Evolutionary conservation across 2,888 invertebrate species (phyloP).

Genomic region (Drosophila monieri): DNA sequence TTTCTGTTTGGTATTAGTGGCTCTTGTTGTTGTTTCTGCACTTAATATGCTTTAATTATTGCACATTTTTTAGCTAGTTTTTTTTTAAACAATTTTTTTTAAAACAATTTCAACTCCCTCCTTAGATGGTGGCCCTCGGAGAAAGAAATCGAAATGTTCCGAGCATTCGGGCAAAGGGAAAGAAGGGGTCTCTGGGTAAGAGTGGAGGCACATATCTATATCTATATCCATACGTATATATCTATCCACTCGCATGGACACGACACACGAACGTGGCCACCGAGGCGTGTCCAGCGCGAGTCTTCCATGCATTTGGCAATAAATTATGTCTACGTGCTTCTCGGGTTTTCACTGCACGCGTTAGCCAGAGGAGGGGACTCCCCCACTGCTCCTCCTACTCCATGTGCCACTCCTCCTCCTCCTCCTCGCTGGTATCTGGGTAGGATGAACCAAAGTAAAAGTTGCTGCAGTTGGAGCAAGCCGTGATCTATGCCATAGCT

Average conservation of each 20-base stretch:
- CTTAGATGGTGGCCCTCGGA: conserved; percentile 7
- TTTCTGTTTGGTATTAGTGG: conserved; percentile 13
- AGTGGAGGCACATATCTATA: conserved; percentile 3
- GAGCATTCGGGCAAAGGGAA: background rate
- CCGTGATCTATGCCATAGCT: conserved; percentile 27
- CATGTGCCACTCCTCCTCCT: background rate
- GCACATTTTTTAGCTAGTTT: conserved; percentile 41
- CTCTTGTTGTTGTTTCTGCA: conserved; percentile 27
- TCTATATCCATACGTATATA: conserved; percentile 18
- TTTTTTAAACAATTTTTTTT: conserved; percentile 14
- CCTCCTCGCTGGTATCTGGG: background rate
- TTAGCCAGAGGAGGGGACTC: conserved; percentile 2
- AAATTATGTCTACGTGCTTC: conserved; percentile 76
- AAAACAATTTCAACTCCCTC: conserved; percentile 49
- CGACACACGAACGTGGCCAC: conserved; percentile 57
- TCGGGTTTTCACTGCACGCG: conserved; percentile 63
- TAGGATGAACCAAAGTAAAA: conserved; percentile 24
- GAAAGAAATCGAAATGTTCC: conserved; percentile 43
- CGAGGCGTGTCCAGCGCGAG: conserved; percentile 67
- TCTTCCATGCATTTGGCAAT: conserved; percentile 76
- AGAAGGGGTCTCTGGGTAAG: background rate
- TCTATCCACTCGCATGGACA: conserved; percentile 27
- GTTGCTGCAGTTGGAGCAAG: conserved; percentile 6
- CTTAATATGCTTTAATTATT: conserved; percentile 64
- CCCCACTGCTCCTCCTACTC: background rate